A percentile compares a stretch with the other conserved stretches of the same genome.
Evolutionary conservation across 2,797 vertebrate species (phyloP).

Genomic region (Ctenopoma multispine): DNA sequence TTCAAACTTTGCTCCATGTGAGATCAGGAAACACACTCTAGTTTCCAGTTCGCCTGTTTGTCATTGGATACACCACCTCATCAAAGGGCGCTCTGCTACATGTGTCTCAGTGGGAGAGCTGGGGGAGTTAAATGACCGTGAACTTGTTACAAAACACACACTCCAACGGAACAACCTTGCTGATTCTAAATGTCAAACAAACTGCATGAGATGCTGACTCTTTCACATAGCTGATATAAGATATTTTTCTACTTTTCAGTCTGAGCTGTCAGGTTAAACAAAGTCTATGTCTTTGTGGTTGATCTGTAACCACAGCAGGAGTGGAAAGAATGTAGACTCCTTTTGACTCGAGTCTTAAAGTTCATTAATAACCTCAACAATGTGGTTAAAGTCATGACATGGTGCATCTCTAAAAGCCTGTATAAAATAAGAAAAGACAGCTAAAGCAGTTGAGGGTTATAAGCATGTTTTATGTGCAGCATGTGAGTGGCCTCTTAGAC

Average conservation of each 20-base stretch:
- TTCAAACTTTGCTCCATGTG: conserved; percentile 19
- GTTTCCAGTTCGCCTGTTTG: conserved; percentile 64
- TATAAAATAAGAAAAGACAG: not conserved
- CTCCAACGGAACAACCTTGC: conserved; percentile 54
- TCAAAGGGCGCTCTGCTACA: conserved; percentile 46
- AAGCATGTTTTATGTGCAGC: not conserved
- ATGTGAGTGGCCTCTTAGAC: too few relatives aligned
- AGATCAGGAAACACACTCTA: conserved; percentile 45
- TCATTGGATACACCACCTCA: conserved; percentile 57
- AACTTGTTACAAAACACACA: conserved; percentile 73
- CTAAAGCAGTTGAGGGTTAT: not conserved
- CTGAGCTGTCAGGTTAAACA: conserved; percentile 9
- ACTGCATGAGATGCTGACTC: conserved; percentile 39
- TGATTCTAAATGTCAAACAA: conserved; percentile 69
- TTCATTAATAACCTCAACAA: not conserved
- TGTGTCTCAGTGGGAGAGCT: conserved; percentile 45
- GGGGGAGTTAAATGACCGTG: conserved; percentile 55
- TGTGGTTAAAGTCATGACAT: not conserved
- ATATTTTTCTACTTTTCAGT: conserved; percentile 29
- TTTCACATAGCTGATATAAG: conserved; percentile 8
- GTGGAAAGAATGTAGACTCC: conserved; percentile 28
- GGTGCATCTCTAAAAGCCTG: not conserved
- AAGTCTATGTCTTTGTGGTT: conserved; percentile 17
- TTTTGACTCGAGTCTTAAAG: not conserved
- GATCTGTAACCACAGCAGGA: conserved; percentile 25